Evolutionary conservation across 1,140 invertebrate species (phyloP).

Genomic region (Trypoxylus dichotomus): DNA sequence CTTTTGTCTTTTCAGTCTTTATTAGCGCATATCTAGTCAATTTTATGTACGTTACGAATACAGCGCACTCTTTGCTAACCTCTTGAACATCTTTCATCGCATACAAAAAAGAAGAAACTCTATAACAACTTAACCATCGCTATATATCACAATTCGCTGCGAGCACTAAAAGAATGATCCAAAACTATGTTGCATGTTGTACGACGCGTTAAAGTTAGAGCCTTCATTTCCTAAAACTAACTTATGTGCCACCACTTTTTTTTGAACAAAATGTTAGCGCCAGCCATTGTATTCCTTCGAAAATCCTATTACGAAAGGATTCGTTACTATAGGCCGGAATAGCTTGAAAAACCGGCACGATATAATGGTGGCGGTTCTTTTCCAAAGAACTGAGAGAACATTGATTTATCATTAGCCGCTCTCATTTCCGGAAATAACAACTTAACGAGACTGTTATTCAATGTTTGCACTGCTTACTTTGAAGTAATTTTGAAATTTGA

Average conservation of each 20-base stretch:
- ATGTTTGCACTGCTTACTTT: neutral
- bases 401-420: slow-evolving; percentile 3
- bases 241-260: no score
- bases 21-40: no score
- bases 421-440: neutral
- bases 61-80: no score
- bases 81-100: no score
- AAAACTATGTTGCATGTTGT: neutral
- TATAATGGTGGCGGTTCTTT: neutral
- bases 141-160: neutral
- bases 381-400: neutral
- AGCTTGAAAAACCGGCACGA: neutral
- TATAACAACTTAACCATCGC: neutral
- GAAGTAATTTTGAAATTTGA: neutral
- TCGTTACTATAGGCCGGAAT: neutral
- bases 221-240: no score
- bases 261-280: no score
- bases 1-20: no score
- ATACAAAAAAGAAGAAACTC: neutral
- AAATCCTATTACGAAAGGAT: neutral
- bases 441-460: neutral
- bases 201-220: neutral
- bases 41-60: no score
- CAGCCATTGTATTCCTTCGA: neutral
- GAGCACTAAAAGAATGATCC: neutral